Evolutionary conservation across 1,140 invertebrate species (phyloP).

Genomic region (Thaumatotibia leucotreta): DNA sequence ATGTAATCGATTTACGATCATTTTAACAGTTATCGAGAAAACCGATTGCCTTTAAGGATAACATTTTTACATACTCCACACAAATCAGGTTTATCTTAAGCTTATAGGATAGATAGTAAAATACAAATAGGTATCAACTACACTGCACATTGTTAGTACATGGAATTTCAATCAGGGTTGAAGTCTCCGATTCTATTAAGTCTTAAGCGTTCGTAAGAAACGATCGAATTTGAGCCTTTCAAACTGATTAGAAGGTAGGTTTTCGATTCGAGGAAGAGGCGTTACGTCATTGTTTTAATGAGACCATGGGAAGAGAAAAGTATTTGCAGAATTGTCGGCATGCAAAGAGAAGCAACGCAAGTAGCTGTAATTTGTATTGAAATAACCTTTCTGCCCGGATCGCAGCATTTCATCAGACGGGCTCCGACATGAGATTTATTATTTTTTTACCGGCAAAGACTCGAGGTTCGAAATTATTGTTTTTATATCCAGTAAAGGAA

Average conservation of each 20-base stretch:
- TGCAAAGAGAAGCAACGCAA: slow-evolving; percentile 64
- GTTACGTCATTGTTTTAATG: slow-evolving; percentile 29
- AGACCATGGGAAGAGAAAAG: slow-evolving; percentile 61
- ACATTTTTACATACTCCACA: slow-evolving; percentile 30
- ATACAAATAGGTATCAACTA: slow-evolving; percentile 61
- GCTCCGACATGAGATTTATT: slow-evolving; percentile 65
- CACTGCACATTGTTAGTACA: slow-evolving; percentile 66
- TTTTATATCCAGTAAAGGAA: slow-evolving; percentile 70
- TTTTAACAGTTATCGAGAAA: slow-evolving; percentile 35
- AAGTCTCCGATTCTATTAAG: slow-evolving; percentile 13
- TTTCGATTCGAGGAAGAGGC: slow-evolving; percentile 13
- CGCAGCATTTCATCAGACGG: slow-evolving; percentile 67
- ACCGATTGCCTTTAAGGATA: slow-evolving; percentile 46
- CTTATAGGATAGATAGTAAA: slow-evolving; percentile 53
- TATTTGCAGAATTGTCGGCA: slow-evolving; percentile 73
- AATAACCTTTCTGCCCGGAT: slow-evolving; percentile 73
- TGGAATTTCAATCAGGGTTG: slow-evolving; percentile 68
- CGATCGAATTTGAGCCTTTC: slow-evolving; percentile 20
- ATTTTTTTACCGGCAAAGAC: slow-evolving; percentile 63
- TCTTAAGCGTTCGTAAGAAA: slow-evolving; percentile 18
- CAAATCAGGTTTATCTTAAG: slow-evolving; percentile 44
- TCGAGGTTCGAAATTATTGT: slow-evolving; percentile 74
- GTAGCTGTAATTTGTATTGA: slow-evolving; percentile 75
- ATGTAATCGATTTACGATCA: slow-evolving; percentile 29
- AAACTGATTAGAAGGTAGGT: slow-evolving; percentile 14